Evolutionary conservation across 2,888 invertebrate species (phyloP), one percentile per base, ranked within the genome.

Genomic region (Caenorhabditis panamensis): DNA sequence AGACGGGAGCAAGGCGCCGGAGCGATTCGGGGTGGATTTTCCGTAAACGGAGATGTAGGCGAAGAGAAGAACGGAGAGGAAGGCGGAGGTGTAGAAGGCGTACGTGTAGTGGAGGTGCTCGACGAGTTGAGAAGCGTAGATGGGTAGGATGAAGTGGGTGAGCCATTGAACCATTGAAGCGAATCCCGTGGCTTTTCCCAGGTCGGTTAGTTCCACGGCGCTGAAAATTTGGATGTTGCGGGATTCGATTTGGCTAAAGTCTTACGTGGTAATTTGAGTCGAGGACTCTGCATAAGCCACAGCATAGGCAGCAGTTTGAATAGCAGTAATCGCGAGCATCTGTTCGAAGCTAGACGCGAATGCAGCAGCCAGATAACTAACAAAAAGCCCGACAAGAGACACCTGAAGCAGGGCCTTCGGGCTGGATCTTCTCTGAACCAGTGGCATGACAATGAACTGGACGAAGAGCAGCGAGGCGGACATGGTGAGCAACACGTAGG

Each of bases 111-210:
- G 90, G 64, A 84, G 87, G 56, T 84, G 84, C 61, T 72, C 76
- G 37, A 88, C 89, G 28, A 90, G 82, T 44, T 90, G 88, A 0
- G 88, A 88, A 8, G 90, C 87, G 72, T 89, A 88, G 66, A 91
- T 84, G 8, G 90, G 90, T n/a, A 91, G 84, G 51, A 89, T 72
- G 79, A 90, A 89, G 79, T 90, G 89, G 11, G 87, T 86, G n/a
- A 86, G 68, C 90, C 90, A 90, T 66, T 89, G 89, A 37, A 85
- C 86, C 88, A 89, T 88, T 24, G 88, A 89, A 1, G 90, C 91
- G 28, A 91, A 79, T 13, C 90, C 90, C 9, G 90, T 90, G 8
- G 90, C 90, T 69, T 90, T 90, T 61, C 91, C 90, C 16, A 90
- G 83, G 54, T 90, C 90, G 13, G 86, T 86, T 22, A 67, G 66